phyloP scores from a whole-genome alignment of 2,113 vertebrate species.

The Herpetotheres cachinnans region DNA sequence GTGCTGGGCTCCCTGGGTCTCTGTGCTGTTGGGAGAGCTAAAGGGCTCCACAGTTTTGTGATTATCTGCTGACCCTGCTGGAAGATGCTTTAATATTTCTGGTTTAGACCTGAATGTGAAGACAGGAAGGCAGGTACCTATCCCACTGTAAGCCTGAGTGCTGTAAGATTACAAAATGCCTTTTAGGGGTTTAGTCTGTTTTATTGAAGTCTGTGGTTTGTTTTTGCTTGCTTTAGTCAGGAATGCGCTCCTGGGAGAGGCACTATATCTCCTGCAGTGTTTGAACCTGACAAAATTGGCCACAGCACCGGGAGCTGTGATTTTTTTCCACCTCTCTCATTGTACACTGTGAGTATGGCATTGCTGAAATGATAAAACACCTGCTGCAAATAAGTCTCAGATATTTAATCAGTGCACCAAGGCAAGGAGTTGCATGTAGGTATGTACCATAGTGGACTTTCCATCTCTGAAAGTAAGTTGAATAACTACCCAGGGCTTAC shows the following conservation, averaged over 20 bases:
- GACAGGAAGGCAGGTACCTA: neutral
- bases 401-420: neutral
- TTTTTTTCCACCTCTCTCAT: neutral
- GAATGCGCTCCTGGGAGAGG: neutral
- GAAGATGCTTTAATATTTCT: neutral
- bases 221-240: neutral
- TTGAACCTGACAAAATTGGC: neutral
- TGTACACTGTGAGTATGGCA: neutral
- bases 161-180: neutral
- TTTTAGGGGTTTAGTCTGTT: neutral
- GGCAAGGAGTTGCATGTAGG: neutral
- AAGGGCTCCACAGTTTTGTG: neutral
- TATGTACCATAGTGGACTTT: neutral
- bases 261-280: rapidly evolving
- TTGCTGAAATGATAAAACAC: neutral
- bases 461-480: neutral
- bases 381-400: neutral
- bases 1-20: rapidly evolving
- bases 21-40: neutral
- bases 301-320: neutral
- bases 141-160: neutral
- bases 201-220: neutral
- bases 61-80: neutral
- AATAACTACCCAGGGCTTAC: neutral
- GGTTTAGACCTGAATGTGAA: neutral